Base-by-base conservation (phyloP, 1,140 invertebrate species). In the Mizuhopecten yessoensis region DNA sequence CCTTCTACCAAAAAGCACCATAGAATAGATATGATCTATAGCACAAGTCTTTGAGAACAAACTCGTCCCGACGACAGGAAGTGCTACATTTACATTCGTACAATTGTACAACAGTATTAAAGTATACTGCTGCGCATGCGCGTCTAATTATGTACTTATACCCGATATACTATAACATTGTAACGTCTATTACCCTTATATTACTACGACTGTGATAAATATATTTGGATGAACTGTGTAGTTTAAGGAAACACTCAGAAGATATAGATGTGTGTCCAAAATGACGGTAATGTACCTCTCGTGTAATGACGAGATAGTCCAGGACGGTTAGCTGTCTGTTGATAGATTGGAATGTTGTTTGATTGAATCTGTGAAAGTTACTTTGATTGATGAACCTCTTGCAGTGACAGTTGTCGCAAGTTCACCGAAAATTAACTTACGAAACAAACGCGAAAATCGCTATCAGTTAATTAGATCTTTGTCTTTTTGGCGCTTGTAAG, bases 341-440 rank as follows among this genome's bases (percentile, higher is more conserved):
- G 57, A 75, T 75, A 3, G 57, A 75, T 75, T n/a, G 57, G 29
- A 75, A 75, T 17, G 57, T 1, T 29, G 23, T 75, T 29, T 75
- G 57, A 75, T 75, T 75, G 57, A n/a, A 75, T 75, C 57, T 17
- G 57, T 75, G n/a, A 75, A 23, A 75, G 5, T 75, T 75, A 29
- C 17, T n/a, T 17, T 75, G 57, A 75, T 75, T 75, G 57, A 75
- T 75, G 57, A 75, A 75, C 57, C n/a, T 23, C 29, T 29, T 5
- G 57, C 11, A n/a, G 29, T 75, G 57, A 75, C 57, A 75, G 57
- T 29, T 29, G 57, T n/a, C 5, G 29, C 57, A 75, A 75, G 57
- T 75, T 75, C 57, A 9, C n/a, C 57, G 57, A 75, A 75, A 75
- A 75, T 75, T 75, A 11, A 29, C n/a, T 75, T 75, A 75, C 57